Percentiles rank a stretch among this genome's conserved stretches.
phyloP scores from a whole-genome alignment of 2,113 vertebrate species.

The Saiga tatarica region DNA sequence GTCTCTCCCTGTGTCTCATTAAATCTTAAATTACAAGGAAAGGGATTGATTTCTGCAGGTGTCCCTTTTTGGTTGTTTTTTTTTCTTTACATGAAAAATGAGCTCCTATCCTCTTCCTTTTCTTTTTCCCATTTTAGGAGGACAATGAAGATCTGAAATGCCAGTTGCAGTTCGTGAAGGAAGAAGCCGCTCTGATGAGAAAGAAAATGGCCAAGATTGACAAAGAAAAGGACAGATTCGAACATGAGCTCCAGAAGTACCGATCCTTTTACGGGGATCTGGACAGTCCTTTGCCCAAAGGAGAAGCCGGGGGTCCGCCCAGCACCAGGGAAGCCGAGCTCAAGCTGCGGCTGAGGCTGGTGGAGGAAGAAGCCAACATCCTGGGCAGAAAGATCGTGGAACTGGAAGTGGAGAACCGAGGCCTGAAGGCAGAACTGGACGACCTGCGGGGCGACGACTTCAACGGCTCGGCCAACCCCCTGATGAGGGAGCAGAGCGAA shows the following conservation, averaged over 20 bases:
- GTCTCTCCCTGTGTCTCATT: not conserved
- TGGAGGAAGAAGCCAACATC: constrained; percentile 99
- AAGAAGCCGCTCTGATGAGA: constrained; percentile 96
- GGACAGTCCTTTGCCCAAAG: constrained; percentile 97
- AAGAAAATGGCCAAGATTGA: constrained; percentile 99
- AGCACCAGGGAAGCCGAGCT: constrained; percentile 98
- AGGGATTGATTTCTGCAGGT: not conserved
- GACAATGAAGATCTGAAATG: constrained; percentile 98
- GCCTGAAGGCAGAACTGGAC: constrained; percentile 97
- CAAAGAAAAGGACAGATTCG: constrained; percentile 98
- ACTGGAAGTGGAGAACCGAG: constrained; percentile 97
- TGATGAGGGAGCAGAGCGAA: constrained; percentile 92
- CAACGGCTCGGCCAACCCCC: constrained; percentile 82
- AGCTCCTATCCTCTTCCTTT: not conserved
- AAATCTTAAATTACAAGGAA: not conserved
- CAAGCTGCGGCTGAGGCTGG: constrained; percentile 94
- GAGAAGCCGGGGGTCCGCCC: constrained; percentile 96
- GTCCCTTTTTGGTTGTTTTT: not conserved
- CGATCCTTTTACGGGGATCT: constrained; percentile 97
- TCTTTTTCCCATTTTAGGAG: constrained; percentile 84
- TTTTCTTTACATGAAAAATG: constrained; percentile 3
- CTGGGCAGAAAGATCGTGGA: constrained; percentile 98
- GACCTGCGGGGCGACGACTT: constrained; percentile 96
- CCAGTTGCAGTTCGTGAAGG: constrained; percentile 97
- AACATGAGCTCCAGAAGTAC: constrained; percentile 97